Conservation (phyloP, 2,113 vertebrate species). For the Pachycephala philippinensis region DNA sequence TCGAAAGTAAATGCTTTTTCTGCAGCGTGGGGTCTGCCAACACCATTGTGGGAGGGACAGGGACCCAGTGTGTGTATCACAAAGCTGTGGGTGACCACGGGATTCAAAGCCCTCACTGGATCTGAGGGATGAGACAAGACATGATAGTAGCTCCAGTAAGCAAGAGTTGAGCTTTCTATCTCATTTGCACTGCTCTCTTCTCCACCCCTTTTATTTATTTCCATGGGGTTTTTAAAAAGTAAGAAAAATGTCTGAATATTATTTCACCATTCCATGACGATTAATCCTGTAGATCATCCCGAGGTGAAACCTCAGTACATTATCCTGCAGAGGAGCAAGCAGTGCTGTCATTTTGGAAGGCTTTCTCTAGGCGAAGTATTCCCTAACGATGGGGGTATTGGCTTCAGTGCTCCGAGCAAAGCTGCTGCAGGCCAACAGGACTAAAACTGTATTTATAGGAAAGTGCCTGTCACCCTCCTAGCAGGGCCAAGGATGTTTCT, state of each 20-base stretch:
- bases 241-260: not conserved
- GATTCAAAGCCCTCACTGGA: not conserved
- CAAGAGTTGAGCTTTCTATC: not conserved
- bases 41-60: rapidly evolving
- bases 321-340: not conserved
- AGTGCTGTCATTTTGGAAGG: not conserved
- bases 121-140: not conserved
- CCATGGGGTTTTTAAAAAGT: not conserved
- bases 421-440: not conserved
- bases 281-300: not conserved
- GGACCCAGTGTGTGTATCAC: rapidly evolving
- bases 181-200: not conserved
- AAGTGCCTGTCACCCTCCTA: not conserved
- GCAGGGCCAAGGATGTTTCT: not conserved
- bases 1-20: not conserved
- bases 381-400: not conserved
- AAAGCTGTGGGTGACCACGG: not conserved
- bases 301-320: not conserved
- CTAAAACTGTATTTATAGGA: not conserved
- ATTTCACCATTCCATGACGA: not conserved
- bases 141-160: not conserved
- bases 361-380: not conserved
- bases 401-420: not conserved
- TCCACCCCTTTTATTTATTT: not conserved
- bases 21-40: not conserved